Conservation (phyloP, 2,113 vertebrate genomes). For the Labeo rohita region DNA sequence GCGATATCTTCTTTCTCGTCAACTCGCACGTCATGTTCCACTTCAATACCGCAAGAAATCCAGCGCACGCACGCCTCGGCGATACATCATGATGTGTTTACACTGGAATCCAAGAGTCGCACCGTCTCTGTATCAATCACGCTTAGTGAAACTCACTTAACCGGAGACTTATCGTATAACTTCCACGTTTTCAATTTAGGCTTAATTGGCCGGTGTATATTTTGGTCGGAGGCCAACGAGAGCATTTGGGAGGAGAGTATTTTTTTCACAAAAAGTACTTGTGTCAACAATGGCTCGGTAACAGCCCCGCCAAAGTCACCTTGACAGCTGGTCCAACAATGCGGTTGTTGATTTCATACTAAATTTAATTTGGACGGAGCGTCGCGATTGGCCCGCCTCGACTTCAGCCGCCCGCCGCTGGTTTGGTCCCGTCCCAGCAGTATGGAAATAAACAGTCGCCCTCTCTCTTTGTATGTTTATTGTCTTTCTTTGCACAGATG, state of each 20-base stretch:
- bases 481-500: conserved; percentile 25
- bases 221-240: conserved; percentile 66
- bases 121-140: conserved; percentile 9
- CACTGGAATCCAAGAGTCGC: conserved; percentile 19
- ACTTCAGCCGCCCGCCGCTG: background rate
- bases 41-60: conserved; percentile 53
- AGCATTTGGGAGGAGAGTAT: conserved; percentile 60
- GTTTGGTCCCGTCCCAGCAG: background rate
- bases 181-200: background rate
- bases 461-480: background rate
- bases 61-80: background rate
- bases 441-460: conserved; percentile 25
- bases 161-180: background rate
- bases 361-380: conserved; percentile 60
- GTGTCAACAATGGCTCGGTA: conserved; percentile 75
- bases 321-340: conserved; percentile 69
- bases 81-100: conserved; percentile 5
- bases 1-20: conserved; percentile 64
- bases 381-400: background rate
- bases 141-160: conserved; percentile 19
- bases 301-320: conserved; percentile 73
- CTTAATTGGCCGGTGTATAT: conserved; percentile 55
- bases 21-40: conserved; percentile 40
- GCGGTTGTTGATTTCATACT: conserved; percentile 68
- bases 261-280: conserved; percentile 67